These are phyloP conservation scores for Caenorhabditis doughertyi DNA, from an alignment of 2,888 invertebrate genomes.

Conservation along the genomic window DNA sequence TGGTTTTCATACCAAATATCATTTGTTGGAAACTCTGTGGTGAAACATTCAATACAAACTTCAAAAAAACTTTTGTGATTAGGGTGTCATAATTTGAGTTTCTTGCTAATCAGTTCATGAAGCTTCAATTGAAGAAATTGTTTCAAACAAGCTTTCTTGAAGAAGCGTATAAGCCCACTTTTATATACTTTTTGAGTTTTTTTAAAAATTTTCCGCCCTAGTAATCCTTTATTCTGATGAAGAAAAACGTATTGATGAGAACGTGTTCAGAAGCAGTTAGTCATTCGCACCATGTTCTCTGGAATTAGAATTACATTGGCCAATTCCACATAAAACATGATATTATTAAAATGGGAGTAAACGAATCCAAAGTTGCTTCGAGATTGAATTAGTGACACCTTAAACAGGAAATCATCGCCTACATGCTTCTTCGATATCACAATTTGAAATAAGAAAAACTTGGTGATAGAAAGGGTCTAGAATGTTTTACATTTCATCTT, in stretches of 20 bases:
- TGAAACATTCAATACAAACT: too few species aligned
- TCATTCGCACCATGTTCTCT: constrained; percentile 9
- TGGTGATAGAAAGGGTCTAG: neutral
- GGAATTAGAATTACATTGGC: neutral
- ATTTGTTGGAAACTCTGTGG: too few species aligned
- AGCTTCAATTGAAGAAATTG: too few species aligned
- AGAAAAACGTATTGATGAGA: neutral
- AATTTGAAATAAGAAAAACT: neutral
- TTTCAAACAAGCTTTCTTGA: too few species aligned
- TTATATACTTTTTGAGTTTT: too few species aligned
- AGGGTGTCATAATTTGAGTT: too few species aligned
- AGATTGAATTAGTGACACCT: constrained; percentile 25
- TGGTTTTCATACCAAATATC: too few species aligned
- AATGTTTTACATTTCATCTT: constrained; percentile 36
- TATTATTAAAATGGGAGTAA: constrained; percentile 6
- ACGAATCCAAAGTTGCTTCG: too few species aligned
- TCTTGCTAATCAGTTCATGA: too few species aligned
- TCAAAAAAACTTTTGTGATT: too few species aligned
- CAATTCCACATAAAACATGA: neutral
- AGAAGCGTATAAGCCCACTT: too few species aligned
- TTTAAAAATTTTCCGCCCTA: too few species aligned
- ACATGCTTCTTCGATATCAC: constrained; percentile 4
- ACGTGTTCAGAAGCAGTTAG: neutral
- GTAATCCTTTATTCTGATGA: neutral
- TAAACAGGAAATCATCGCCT: constrained; percentile 30